Conservation (phyloP, 1,140 invertebrate species). For the honey bee (Apis mellifera) region DNA sequence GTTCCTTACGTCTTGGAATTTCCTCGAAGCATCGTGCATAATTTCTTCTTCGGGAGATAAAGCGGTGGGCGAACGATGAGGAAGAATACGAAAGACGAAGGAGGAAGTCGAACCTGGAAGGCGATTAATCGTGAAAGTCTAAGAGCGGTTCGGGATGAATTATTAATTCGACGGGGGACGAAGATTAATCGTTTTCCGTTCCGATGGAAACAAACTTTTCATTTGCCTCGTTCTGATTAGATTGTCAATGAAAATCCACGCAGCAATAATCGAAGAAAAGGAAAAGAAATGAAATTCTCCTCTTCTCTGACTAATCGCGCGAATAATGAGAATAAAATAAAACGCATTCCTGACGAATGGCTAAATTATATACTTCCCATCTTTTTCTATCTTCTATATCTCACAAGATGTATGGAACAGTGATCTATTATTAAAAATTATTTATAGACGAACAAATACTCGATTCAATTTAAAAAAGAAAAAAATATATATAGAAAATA, state of each 20-base stretch:
- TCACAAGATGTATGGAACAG: background rate
- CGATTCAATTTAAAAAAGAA: no score
- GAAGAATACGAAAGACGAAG: background rate
- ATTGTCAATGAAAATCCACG: background rate
- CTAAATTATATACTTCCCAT: background rate
- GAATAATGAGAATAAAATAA: background rate
- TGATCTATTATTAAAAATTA: no score
- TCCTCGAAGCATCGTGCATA: background rate
- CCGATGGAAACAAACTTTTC: constrained; percentile 12
- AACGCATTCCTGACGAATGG: background rate
- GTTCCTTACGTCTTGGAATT: background rate
- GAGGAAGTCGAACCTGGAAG: background rate
- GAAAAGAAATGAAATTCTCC: background rate
- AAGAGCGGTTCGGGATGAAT: constrained; percentile 19
- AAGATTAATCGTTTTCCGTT: constrained; percentile 27
- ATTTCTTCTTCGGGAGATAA: background rate
- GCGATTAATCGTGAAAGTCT: constrained; percentile 25
- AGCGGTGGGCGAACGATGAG: background rate
- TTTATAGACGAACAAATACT: no score
- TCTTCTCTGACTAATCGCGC: background rate
- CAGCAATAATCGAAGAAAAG: background rate
- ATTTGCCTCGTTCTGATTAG: background rate
- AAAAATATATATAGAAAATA: no score
- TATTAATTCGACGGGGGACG: constrained; percentile 36
- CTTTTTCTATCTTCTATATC: background rate